A percentile compares a stretch with the other conserved stretches of the same genome.
Evolutionary conservation across 2,113 vertebrate genomes (phyloP).

Genomic region (Bubalus kerabau): DNA sequence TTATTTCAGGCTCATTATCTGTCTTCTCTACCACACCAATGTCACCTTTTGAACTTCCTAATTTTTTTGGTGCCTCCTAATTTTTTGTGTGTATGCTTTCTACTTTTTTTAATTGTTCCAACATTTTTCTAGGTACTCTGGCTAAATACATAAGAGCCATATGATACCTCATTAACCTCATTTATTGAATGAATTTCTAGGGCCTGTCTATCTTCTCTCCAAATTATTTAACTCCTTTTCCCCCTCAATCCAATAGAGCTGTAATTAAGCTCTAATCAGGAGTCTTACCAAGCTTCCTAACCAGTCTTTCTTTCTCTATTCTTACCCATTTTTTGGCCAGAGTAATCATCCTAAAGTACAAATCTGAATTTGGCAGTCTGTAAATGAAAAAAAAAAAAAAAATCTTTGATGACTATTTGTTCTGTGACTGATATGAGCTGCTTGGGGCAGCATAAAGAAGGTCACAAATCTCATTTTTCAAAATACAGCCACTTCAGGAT

Average conservation of each 20-base stretch:
- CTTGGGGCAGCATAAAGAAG: background rate
- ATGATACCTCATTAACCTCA: background rate
- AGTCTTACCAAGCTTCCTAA: background rate
- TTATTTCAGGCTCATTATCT: background rate
- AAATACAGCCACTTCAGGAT: background rate
- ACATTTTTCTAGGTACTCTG: background rate
- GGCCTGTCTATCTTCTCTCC: background rate
- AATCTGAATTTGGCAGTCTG: background rate
- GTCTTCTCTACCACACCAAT: background rate
- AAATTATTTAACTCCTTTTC: background rate
- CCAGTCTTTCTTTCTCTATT: background rate
- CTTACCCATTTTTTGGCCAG: background rate
- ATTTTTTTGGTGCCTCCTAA: background rate
- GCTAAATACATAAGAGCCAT: background rate
- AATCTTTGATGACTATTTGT: background rate
- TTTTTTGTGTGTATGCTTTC: background rate
- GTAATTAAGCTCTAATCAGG: background rate
- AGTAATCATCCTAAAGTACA: background rate
- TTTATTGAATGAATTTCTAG: background rate
- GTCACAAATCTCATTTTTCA: background rate
- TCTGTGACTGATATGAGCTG: background rate
- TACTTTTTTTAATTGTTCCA: background rate
- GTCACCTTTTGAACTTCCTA: background rate
- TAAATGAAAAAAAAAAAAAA: background rate
- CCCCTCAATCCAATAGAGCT: background rate